These are phyloP conservation scores for Ophiothrix spiculata DNA, from an alignment of 35 echinoderm and acorn worm genomes.

Conservation along the genomic window DNA sequence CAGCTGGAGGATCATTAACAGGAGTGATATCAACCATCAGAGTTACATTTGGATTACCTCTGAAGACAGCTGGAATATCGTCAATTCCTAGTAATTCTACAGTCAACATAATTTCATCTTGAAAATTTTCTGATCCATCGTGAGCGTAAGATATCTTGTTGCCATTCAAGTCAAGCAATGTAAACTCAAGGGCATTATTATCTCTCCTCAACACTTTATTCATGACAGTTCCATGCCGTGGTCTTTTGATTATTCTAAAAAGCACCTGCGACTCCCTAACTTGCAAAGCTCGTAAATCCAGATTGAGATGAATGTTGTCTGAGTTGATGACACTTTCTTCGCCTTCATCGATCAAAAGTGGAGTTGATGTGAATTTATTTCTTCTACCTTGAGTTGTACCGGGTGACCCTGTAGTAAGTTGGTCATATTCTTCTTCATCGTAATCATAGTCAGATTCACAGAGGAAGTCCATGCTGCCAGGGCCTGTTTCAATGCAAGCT, in stretches of 20 bases:
- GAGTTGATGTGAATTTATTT: background rate
- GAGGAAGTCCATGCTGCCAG: slow-evolving; percentile 46
- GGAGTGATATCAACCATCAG: slow-evolving; percentile 56
- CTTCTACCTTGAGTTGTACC: background rate
- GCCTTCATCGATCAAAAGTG: slow-evolving; percentile 60
- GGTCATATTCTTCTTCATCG: background rate
- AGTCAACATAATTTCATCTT: slow-evolving; percentile 65
- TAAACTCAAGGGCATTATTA: slow-evolving; percentile 56
- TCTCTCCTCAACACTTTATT: slow-evolving; percentile 61
- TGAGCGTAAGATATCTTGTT: slow-evolving; percentile 84
- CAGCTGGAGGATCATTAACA: slow-evolving; percentile 85
- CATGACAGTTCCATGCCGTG: slow-evolving; percentile 59
- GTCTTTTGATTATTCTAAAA: slow-evolving; percentile 42
- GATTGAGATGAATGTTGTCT: slow-evolving; percentile 64
- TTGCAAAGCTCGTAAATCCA: slow-evolving; percentile 49
- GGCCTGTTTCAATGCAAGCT: slow-evolving; percentile 63
- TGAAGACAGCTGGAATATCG: slow-evolving; percentile 38
- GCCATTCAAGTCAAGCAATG: slow-evolving; percentile 73
- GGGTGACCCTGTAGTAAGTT: background rate
- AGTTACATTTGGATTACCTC: slow-evolving; percentile 44
- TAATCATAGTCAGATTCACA: slow-evolving; percentile 34
- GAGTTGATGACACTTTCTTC: slow-evolving; percentile 48
- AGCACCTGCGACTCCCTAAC: slow-evolving; percentile 85
- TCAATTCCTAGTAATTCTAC: slow-evolving; percentile 64
- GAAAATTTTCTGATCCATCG: slow-evolving; percentile 93